These are phyloP conservation scores for Carcina quercana DNA, from an alignment of 2,888 invertebrate genomes.

Conservation along the genomic window DNA sequence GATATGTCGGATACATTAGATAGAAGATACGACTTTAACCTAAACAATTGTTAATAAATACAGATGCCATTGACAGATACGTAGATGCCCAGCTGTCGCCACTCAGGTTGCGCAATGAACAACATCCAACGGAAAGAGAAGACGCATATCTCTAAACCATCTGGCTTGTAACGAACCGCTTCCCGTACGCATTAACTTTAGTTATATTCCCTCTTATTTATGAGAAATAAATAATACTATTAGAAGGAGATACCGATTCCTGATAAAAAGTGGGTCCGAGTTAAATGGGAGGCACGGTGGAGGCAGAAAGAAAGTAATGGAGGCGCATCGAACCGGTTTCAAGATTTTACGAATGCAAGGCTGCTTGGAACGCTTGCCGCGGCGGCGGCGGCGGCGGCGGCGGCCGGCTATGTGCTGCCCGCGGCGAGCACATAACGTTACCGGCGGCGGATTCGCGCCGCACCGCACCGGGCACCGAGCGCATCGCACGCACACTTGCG, in stretches of 20 bases:
- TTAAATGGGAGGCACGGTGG: conserved; percentile 72
- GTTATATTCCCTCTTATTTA: conserved; percentile 70
- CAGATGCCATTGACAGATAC: conserved; percentile 33
- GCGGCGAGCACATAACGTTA: conserved; percentile 47
- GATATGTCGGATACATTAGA: background rate
- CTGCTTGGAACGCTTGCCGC: conserved; percentile 56
- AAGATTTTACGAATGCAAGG: conserved; percentile 74
- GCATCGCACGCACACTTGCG: background rate
- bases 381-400: conserved; percentile 52
- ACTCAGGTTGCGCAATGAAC: conserved; percentile 48
- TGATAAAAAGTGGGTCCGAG: conserved; percentile 73
- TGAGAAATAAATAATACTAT: conserved; percentile 75
- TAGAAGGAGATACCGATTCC: conserved; percentile 73
- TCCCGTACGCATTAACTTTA: conserved; percentile 67
- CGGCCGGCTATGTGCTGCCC: conserved; percentile 36
- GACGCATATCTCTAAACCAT: conserved; percentile 55
- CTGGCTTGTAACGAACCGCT: conserved; percentile 64
- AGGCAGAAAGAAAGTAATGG: conserved; percentile 74
- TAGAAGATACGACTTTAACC: conserved; percentile 17
- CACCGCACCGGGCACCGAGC: conserved; percentile 43
- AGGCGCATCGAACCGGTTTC: conserved; percentile 72
- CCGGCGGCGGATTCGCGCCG: conserved; percentile 52
- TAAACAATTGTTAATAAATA: conserved; percentile 42
- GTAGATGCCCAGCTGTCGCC: conserved; percentile 46
- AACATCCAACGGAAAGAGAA: conserved; percentile 42